These are phyloP conservation scores for Mastomys coucha DNA, from an alignment of 2,113 vertebrate genomes.

Conservation along the genomic window DNA sequence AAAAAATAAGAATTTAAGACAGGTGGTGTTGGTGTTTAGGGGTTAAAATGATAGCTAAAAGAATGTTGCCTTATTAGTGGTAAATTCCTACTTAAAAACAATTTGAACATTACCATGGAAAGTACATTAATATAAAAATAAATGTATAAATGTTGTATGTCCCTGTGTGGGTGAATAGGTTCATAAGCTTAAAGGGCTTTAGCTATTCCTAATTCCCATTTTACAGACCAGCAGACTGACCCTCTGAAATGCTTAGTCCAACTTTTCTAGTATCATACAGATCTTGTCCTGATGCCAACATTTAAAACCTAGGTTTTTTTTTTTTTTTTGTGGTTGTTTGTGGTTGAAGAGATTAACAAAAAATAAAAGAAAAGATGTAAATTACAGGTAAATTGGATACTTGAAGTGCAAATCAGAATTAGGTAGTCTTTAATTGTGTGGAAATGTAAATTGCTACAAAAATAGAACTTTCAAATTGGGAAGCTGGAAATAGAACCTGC, in stretches of 20 bases:
- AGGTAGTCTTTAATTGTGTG: conserved; percentile 75
- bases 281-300: neutral
- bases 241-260: neutral
- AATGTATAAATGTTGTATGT: neutral
- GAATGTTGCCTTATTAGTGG: rapidly evolving
- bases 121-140: neutral
- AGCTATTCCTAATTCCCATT: neutral
- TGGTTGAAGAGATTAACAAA: conserved; percentile 33
- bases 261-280: neutral
- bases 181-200: neutral
- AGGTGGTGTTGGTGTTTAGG: neutral
- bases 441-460: conserved; percentile 79
- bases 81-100: neutral
- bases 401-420: conserved; percentile 75
- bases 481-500: conserved; percentile 26
- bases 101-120: neutral
- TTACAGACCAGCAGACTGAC: neutral
- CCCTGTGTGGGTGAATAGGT: neutral
- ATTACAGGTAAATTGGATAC: conserved; percentile 63
- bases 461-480: conserved; percentile 75
- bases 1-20: neutral
- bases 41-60: neutral
- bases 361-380: conserved; percentile 45
- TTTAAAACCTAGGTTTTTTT: neutral
- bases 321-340: neutral